Evolutionary conservation across 64 coral and sea anemone species (phyloP).

Genomic region (Anthopleura sola): DNA sequence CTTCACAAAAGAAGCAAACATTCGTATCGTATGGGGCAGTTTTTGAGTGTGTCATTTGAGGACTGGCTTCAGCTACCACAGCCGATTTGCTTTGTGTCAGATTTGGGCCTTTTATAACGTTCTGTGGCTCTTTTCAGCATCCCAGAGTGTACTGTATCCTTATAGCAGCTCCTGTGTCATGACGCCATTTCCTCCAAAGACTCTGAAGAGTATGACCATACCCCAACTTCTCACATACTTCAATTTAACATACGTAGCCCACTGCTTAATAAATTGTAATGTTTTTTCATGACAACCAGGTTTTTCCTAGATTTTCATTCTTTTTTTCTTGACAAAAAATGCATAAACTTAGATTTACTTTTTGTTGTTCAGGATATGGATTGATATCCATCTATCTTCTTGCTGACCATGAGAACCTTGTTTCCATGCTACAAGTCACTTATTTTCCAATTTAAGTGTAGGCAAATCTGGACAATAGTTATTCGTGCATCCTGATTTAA

Average conservation of each 20-base stretch:
- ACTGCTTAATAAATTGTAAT: slow-evolving; percentile 27
- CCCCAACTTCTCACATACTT: slow-evolving; percentile 22
- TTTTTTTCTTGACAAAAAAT: too few species aligned
- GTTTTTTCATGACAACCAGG: not conserved
- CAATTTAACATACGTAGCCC: slow-evolving; percentile 33
- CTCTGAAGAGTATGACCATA: slow-evolving; percentile 1
- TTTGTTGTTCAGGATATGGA: too few species aligned
- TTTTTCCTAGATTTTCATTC: not conserved
- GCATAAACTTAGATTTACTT: too few species aligned
- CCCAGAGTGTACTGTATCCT: slow-evolving; percentile 29
- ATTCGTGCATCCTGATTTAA: too few species aligned
- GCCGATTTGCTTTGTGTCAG: not conserved
- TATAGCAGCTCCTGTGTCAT: slow-evolving; percentile 35
- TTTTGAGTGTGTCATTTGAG: slow-evolving; percentile 30
- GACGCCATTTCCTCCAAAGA: slow-evolving; percentile 20
- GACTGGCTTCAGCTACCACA: not conserved
- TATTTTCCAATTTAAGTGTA: too few species aligned
- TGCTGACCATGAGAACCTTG: too few species aligned
- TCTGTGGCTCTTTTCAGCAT: slow-evolving; percentile 33
- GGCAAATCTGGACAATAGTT: too few species aligned
- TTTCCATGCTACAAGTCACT: too few species aligned
- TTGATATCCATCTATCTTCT: too few species aligned
- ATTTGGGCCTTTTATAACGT: slow-evolving; percentile 14
- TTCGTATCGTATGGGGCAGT: slow-evolving; percentile 32
- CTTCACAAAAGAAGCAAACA: slow-evolving; percentile 42